phyloP scores from a whole-genome alignment of 2,888 invertebrate genomes.

The Ditula angustiorana region DNA sequence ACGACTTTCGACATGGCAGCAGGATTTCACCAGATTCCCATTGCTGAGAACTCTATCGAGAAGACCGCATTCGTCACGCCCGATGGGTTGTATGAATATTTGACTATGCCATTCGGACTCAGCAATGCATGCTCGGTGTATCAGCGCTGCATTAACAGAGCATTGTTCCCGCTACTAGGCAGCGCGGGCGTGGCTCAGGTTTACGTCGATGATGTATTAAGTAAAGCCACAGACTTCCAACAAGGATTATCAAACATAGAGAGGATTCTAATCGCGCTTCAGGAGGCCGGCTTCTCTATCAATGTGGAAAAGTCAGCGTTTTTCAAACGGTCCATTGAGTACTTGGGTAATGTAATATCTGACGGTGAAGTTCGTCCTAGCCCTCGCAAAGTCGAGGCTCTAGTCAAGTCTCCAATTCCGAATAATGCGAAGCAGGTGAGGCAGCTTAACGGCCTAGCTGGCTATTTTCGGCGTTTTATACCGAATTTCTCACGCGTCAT shows the following conservation, averaged over 20 bases:
- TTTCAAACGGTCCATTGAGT: not conserved
- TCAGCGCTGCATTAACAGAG: slow-evolving; percentile 34
- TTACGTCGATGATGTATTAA: slow-evolving; percentile 40
- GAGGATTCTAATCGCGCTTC: not conserved
- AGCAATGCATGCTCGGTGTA: slow-evolving; percentile 37
- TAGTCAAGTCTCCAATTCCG: not conserved
- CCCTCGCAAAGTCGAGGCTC: not conserved
- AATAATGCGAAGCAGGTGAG: not conserved
- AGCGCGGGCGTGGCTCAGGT: slow-evolving; percentile 23
- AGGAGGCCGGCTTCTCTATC: not conserved
- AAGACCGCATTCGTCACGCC: slow-evolving; percentile 40
- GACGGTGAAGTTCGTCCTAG: not conserved
- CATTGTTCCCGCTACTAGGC: slow-evolving; percentile 22
- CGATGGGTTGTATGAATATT: slow-evolving; percentile 33
- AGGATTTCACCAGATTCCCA: slow-evolving; percentile 31
- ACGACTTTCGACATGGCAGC: slow-evolving; percentile 25
- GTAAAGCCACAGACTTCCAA: not conserved
- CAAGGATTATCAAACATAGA: not conserved
- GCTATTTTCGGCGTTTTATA: not conserved
- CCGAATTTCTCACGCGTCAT: not conserved
- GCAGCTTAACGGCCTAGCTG: not conserved
- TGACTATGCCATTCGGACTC: slow-evolving; percentile 37
- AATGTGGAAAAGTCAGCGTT: not conserved
- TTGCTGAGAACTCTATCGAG: slow-evolving; percentile 22
- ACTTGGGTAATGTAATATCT: not conserved